Base-by-base conservation (phyloP, 1,140 invertebrate genomes). In the Drosophila nebulosa region DNA sequence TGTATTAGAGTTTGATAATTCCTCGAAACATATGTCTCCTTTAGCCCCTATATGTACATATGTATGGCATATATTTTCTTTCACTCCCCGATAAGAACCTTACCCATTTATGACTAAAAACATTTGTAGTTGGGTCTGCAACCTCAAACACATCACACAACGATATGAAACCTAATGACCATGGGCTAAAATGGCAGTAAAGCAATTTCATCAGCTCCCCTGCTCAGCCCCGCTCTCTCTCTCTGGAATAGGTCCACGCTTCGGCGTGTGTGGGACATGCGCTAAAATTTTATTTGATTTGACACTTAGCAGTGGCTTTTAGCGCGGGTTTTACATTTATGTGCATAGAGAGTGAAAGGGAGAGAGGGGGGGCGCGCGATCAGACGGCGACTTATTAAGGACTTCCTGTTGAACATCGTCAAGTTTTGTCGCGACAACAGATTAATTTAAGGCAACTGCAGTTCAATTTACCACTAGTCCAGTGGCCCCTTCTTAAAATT, bases 351-450 rank as follows among this genome's bases (percentile, higher is more conserved):
- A 26, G 22, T n/a, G n/a, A 3, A 14, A 14, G 2, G 18, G 6
- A 9, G n/a, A 30, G n/a, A 53, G 52, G 4, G n/a, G 30, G 6
- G 18, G 26, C 36, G 18, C 16, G 30, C 32, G 16, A 16, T 35
- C 53, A 42, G 32, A 70, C 57, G 64, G 61, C 26, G 50, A 69
- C 72, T 88, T 88, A 88, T 88, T 88, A 88, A 88, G 83, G 83
- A 88, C 83, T 88, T 88, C 83, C 83, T 76, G 83, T 88, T 81
- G 66, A 30, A 59, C 65, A 72, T 79, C 74, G 79, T 77, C 78
- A 67, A 80, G 73, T 78, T 85, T 46, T 89, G 85, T 89, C 85
- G 75, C 86, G 75, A 76, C 86, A 90, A 90, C 86, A 89, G 78
- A 89, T 90, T 89, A 89, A 89, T 89, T 81, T 75, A 86, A 69